These are phyloP conservation scores for Epsilonema sp. DNA, from an alignment of 2,888 invertebrate species.

Conservation along the genomic window DNA sequence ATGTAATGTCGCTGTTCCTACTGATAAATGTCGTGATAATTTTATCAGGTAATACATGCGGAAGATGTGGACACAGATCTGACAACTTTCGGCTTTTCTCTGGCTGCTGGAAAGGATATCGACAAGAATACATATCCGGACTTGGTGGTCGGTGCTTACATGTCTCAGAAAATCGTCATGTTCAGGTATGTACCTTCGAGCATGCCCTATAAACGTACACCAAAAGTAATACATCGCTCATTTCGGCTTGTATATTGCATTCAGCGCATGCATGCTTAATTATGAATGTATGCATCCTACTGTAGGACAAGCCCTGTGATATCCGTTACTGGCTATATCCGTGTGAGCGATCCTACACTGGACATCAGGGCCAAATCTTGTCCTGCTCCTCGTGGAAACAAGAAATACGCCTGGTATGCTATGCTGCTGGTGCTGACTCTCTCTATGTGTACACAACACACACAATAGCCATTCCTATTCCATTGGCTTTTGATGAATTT, in stretches of 20 bases:
- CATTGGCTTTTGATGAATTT: too few relatives aligned
- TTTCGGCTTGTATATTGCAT: too few relatives aligned
- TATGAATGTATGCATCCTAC: neutral
- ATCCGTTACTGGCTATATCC: slow-evolving; percentile 16
- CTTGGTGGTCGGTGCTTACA: slow-evolving; percentile 75
- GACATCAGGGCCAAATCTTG: too few relatives aligned
- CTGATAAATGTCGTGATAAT: neutral
- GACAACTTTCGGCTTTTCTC: slow-evolving; percentile 71
- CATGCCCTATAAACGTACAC: too few relatives aligned
- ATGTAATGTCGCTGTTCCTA: neutral
- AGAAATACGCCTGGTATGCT: too few relatives aligned
- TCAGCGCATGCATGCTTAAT: neutral
- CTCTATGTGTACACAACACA: too few relatives aligned
- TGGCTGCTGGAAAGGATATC: slow-evolving; percentile 82
- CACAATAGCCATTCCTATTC: too few relatives aligned
- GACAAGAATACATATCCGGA: slow-evolving; percentile 85
- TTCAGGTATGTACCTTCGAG: slow-evolving; percentile 12
- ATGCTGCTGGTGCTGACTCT: too few relatives aligned
- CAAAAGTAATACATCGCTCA: too few relatives aligned
- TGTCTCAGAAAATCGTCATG: slow-evolving; percentile 48
- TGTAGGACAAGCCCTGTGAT: slow-evolving; percentile 21
- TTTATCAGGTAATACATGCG: slow-evolving; percentile 35
- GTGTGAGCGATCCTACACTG: too few relatives aligned
- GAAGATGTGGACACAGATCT: slow-evolving; percentile 35
- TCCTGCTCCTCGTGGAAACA: too few relatives aligned